Evolutionary conservation across 2,797 vertebrate genomes (phyloP).

Genomic region (Sebastes aleutianus): DNA sequence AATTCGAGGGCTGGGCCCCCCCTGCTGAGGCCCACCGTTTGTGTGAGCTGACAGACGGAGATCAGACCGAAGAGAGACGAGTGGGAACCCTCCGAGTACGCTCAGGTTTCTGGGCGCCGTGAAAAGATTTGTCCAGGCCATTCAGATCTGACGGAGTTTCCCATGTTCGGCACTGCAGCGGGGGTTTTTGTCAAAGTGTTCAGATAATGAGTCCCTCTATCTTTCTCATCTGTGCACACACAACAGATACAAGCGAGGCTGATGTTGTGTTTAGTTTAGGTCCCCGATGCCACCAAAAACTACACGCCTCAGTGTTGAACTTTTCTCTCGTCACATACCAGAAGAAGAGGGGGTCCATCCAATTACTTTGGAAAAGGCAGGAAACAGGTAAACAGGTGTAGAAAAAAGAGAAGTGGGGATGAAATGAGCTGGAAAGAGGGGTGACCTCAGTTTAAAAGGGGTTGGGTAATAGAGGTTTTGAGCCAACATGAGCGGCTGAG

Average conservation of each 20-base stretch:
- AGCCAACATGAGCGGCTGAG: conserved; percentile 51
- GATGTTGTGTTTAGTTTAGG: conserved; percentile 71
- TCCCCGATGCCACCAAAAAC: conserved; percentile 78
- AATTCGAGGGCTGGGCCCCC: conserved; percentile 82
- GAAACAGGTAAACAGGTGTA: conserved; percentile 54
- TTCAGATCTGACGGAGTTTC: conserved; percentile 89
- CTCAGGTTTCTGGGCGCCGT: conserved; percentile 90
- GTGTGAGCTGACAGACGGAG: conserved; percentile 85
- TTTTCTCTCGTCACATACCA: conserved; percentile 75
- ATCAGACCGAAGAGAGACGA: conserved; percentile 88
- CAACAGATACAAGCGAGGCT: conserved; percentile 58
- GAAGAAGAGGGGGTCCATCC: conserved; percentile 78
- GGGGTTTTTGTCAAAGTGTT: conserved; percentile 80
- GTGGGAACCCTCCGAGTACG: conserved; percentile 83
- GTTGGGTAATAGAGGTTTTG: conserved; percentile 44
- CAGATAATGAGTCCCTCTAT: conserved; percentile 84
- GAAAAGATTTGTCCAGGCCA: conserved; percentile 89
- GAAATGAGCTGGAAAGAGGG: conserved; percentile 62
- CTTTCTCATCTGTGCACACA: conserved; percentile 54
- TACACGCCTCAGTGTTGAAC: conserved; percentile 86
- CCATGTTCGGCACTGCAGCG: conserved; percentile 84
- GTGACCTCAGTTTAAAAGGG: conserved; percentile 68
- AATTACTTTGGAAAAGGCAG: conserved; percentile 56
- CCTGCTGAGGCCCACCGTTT: conserved; percentile 82
- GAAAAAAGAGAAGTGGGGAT: conserved; percentile 25